phyloP scores from a whole-genome alignment of 1,140 invertebrate species.

The Frieseomelitta varia region DNA sequence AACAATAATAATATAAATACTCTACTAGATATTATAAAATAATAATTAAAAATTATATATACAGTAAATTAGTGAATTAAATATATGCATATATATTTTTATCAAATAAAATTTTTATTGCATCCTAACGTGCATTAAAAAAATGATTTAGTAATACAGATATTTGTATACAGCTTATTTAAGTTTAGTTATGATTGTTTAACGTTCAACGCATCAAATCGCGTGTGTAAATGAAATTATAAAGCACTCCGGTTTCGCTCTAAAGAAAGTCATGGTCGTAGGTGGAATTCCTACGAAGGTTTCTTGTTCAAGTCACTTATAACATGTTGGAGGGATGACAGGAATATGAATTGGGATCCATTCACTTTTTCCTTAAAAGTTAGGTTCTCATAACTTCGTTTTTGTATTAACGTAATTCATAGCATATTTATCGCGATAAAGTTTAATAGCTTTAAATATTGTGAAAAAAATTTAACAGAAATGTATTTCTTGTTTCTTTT shows the following conservation, averaged over 20 bases:
- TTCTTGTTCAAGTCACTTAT: not conserved
- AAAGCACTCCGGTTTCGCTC: not conserved
- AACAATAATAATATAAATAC: no score
- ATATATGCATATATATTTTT: no score
- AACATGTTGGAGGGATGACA: not conserved
- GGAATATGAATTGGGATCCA: conserved; percentile 5
- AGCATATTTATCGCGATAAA: not conserved
- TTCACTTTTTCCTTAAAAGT: conserved; percentile 8
- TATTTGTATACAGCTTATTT: not conserved
- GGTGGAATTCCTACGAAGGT: not conserved
- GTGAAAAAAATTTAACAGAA: no score
- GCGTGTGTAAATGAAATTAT: not conserved
- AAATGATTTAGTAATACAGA: not conserved
- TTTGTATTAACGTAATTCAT: not conserved
- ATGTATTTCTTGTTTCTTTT: not conserved
- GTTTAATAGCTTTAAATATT: not conserved
- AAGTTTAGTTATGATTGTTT: not conserved
- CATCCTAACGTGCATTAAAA: no score
- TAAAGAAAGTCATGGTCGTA: not conserved
- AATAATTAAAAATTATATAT: no score
- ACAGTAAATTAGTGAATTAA: no score
- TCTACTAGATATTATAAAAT: no score
- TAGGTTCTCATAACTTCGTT: not conserved
- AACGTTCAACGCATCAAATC: not conserved
- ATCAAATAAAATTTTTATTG: not conserved